phyloP scores from a whole-genome alignment of 1,140 invertebrate species.

The Globodera ellingtonae region DNA sequence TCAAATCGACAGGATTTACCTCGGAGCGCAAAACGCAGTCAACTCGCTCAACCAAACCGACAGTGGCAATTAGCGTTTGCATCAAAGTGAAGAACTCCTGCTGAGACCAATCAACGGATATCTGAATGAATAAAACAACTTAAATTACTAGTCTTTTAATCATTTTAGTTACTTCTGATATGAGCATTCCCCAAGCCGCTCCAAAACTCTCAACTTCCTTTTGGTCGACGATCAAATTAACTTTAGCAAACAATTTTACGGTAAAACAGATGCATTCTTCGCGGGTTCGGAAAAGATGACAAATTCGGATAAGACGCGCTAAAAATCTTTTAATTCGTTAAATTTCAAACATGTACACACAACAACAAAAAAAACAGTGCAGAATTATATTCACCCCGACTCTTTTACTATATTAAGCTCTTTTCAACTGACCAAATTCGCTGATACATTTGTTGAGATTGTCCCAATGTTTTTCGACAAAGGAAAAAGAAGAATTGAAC shows the following conservation, averaged over 20 bases:
- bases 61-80: constrained; percentile 5
- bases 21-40: not conserved
- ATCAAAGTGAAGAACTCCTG: constrained; percentile 26
- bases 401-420: too few relatives aligned
- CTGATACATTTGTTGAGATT: not conserved
- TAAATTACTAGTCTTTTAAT: not conserved
- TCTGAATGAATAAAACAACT: constrained; percentile 17
- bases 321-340: not conserved
- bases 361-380: too few relatives aligned
- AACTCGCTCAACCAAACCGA: constrained; percentile 4
- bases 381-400: too few relatives aligned
- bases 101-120: constrained; percentile 15
- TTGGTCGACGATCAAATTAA: not conserved
- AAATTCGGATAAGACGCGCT: constrained; percentile 5
- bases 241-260: constrained; percentile 3
- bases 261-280: constrained; percentile 1
- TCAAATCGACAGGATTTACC: not conserved
- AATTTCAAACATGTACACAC: too few relatives aligned
- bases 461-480: not conserved
- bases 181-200: constrained; percentile 21
- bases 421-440: not conserved
- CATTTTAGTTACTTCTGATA: constrained; percentile 2
- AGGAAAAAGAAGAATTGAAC: not conserved
- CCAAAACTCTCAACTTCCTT: not conserved
- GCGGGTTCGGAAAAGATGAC: not conserved